Percentiles rank a stretch among this genome's conserved stretches.
These are phyloP conservation scores for Pseudorectes ferrugineus DNA, from an alignment of 2,113 vertebrate species.

Conservation along the genomic window DNA sequence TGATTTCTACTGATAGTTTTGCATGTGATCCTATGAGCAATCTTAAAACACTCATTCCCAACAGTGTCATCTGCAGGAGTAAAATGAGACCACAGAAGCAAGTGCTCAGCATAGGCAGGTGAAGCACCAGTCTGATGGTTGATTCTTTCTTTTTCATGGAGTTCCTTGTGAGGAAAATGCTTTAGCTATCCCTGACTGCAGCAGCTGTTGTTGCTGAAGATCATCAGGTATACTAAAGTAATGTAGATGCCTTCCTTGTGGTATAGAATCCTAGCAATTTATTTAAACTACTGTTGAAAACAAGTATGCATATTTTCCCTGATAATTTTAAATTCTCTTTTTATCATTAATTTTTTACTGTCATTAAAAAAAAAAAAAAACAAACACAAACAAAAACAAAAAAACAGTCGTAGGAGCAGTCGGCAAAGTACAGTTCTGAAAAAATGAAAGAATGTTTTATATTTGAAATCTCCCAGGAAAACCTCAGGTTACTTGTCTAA, in stretches of 20 bases:
- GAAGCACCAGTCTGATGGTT: neutral
- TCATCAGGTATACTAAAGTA: neutral
- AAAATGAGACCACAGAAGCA: neutral
- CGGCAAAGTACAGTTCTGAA: neutral
- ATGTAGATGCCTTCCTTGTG: neutral
- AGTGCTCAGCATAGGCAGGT: neutral
- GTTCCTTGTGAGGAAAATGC: neutral
- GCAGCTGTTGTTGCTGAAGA: neutral
- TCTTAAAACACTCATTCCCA: neutral
- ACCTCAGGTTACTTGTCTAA: neutral
- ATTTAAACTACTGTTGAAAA: neutral
- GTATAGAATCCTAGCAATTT: neutral
- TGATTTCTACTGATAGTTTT: neutral
- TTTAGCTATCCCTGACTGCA: neutral
- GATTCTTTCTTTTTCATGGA: neutral
- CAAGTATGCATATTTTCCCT: neutral
- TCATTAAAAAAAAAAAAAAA: neutral
- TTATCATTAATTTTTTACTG: neutral
- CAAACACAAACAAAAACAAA: neutral
- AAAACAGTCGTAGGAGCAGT: neutral
- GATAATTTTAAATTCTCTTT: neutral
- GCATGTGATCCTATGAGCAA: accelerated
- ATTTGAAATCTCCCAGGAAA: neutral
- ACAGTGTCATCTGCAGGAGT: neutral
- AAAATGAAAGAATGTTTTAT: neutral